Evolutionary conservation across 2,113 vertebrate genomes (phyloP), one percentile per base, ranked within the genome.

Genomic region (Pitta sordida): DNA sequence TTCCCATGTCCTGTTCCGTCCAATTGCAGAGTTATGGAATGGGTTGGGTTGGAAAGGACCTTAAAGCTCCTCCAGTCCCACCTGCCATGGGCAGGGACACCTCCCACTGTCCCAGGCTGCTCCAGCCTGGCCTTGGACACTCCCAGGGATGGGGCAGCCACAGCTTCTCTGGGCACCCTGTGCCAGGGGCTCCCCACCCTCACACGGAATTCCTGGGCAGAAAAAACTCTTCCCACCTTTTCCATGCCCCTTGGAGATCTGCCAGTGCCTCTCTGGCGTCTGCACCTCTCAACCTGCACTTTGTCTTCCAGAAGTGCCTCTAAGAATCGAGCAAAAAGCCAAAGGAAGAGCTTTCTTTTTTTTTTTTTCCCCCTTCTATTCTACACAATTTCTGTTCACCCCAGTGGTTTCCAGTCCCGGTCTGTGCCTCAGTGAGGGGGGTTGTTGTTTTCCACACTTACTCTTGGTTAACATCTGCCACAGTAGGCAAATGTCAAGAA

Each of bases 1-100:
- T 15, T 8, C 34, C 80, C 13, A 5, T 8, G 26, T n/a, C 18
- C 52, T 29, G 37, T 15, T 32, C 44, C 7, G 1, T 16, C 30
- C 51, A 17, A 1, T 2, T 3, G 0, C 0, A 34, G 24, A 58
- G 16, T 13, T 13, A 0, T 26, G 37, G 62, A 5, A 26, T 43
- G 36, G 9, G 17, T n/a, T 11, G 41, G 29, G 7, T 34, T 16
- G 69, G 51, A 30, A 29, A 34, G n/a, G 48, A 7, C 1, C 52
- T 27, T 5, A 8, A 3, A 13, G 12, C 3, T 60, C 7, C 10
- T 9, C 26, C 3, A 13, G 9, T 5, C 6, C 34, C 41, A 43
- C 43, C 13, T 22, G 43, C 55, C 56, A 3, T 3, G 16, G 30
- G 37, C 48, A 64, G 62, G n/a, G 77, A 27, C 41, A 41, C 60